Base-by-base conservation (phyloP, 2,888 invertebrate species). In the Tetramorium bicarinatum region DNA sequence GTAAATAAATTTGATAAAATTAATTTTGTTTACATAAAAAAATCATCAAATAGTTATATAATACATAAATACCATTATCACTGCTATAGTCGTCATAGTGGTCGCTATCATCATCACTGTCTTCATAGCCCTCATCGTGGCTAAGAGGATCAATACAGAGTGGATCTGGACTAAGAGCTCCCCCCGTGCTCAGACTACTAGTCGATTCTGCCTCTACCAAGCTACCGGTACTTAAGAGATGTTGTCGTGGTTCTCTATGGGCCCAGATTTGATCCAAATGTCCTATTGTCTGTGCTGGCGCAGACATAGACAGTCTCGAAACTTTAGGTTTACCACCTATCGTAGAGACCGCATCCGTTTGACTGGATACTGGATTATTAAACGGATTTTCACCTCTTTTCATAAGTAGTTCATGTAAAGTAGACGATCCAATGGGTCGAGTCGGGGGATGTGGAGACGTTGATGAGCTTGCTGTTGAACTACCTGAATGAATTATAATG, bases 51-150 rank as follows among this genome's bases (percentile, higher is more conserved):
- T 66, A 75, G 29, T 54, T 21, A 47, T 8, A 44, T 54, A 49
- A 61, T 34, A 49, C 56, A 79, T 72, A 82, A 88, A 90, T 95
- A 96, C 97, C 96, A 95, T 97, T 97, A 95, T 98, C 98, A 83
- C 97, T 97, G 87, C 97, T 98, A 85, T 97, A 96, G 94, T 98
- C 98, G 93, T 98, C 98, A 95, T 98, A 98, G 95, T 98, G 97
- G 93, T 97, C 97, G 93, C 97, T 97, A 91, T 98, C 98, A 91
- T 98, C 97, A 93, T 98, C 98, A 66, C 97, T 97, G 91, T 97
- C 97, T 91, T 97, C 97, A 86, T 97, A 97, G 64, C 97, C 98
- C 94, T 98, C 98, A 93, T 98, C 98, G 91, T 98, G 97, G 56
- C 98, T 98, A 90, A 97, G 96, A 72, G 92, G 94, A 81, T 94